Conservation (phyloP, 2,113 vertebrate species). For the Ginglymostoma cirratum region DNA sequence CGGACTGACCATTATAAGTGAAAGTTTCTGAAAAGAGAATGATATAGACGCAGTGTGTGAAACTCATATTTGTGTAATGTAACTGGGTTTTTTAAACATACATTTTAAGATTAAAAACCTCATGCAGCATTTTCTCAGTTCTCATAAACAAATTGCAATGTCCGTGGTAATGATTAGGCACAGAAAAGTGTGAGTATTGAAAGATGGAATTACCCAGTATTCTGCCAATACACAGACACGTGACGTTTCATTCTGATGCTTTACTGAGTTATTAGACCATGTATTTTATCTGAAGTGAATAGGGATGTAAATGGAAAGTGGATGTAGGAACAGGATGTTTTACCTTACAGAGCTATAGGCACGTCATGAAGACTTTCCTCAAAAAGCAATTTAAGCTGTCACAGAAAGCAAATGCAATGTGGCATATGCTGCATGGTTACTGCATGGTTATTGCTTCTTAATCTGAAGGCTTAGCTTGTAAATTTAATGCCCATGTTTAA, state of each 20-base stretch:
- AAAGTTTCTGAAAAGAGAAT: not conserved
- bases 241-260: not conserved
- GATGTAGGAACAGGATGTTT: not conserved
- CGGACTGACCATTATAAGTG: not conserved
- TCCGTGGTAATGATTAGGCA: not conserved
- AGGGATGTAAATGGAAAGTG: not conserved
- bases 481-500: not conserved
- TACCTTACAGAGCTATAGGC: not conserved
- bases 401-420: not conserved
- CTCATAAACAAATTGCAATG: not conserved
- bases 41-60: not conserved
- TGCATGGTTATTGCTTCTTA: not conserved
- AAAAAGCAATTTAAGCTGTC: not conserved
- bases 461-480: not conserved
- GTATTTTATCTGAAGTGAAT: not conserved
- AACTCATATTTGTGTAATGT: not conserved
- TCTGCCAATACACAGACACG: not conserved
- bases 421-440: not conserved
- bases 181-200: not conserved
- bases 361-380: not conserved
- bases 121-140: not conserved
- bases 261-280: not conserved
- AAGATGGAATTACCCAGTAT: not conserved
- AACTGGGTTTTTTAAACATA: not conserved
- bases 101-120: not conserved